Evolutionary conservation across 2,888 invertebrate genomes (phyloP).

Genomic region (Stenoptilia bipunctidactyla): DNA sequence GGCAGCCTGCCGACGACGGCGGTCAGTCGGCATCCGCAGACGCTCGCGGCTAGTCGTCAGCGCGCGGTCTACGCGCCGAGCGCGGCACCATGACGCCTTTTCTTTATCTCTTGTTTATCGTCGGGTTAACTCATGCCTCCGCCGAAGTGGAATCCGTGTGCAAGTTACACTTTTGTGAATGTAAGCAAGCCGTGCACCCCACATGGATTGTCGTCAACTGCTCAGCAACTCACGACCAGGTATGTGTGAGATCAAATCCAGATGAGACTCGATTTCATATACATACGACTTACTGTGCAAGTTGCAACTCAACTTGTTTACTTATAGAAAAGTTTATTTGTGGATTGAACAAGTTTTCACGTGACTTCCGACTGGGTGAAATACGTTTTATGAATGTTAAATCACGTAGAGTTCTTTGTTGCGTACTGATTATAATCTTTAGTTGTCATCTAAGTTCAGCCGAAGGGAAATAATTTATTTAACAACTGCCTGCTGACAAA

Average conservation of each 20-base stretch:
- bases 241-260: slow-evolving; percentile 37
- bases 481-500: no score
- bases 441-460: not conserved
- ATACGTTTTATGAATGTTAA: not conserved
- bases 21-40: not conserved
- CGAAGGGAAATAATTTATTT: not conserved
- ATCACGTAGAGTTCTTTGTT: not conserved
- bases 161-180: slow-evolving; percentile 66
- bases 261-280: not conserved
- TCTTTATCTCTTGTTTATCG: slow-evolving; percentile 10
- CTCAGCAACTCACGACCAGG: slow-evolving; percentile 72
- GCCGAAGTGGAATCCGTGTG: slow-evolving; percentile 53
- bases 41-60: slow-evolving; percentile 25
- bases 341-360: no score
- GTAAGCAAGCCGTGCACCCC: slow-evolving; percentile 66
- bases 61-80: slow-evolving; percentile 39
- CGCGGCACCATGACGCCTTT: not conserved
- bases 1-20: no score
- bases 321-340: not conserved
- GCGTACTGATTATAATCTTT: not conserved
- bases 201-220: slow-evolving; percentile 76
- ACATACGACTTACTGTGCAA: slow-evolving; percentile 1
- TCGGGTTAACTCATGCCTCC: slow-evolving; percentile 30
- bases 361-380: slow-evolving; percentile 1
- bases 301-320: slow-evolving; percentile 3